Evolutionary conservation across 2,113 vertebrate species (phyloP).

Genomic region (Pelecanoides urinatrix): DNA sequence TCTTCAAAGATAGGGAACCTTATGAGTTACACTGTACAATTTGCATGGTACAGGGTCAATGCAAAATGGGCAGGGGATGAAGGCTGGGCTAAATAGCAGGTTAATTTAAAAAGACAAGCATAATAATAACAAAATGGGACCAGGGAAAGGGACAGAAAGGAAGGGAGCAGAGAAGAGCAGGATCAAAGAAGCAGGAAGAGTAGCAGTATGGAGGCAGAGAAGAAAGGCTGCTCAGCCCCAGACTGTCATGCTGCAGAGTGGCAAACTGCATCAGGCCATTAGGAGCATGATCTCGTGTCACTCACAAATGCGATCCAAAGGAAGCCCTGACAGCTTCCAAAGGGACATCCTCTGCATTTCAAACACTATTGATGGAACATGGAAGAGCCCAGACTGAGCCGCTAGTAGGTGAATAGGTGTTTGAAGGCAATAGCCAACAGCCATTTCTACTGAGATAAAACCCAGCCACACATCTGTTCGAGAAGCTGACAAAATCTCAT

Average conservation of each 20-base stretch:
- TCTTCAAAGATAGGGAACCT: neutral
- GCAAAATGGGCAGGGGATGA: neutral
- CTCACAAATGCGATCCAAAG: neutral
- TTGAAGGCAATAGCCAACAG: neutral
- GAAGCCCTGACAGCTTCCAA: neutral
- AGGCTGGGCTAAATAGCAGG: neutral
- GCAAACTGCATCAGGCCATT: neutral
- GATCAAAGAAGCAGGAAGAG: neutral
- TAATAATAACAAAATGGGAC: neutral
- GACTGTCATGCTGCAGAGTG: neutral
- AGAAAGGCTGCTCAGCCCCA: neutral
- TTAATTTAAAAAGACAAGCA: neutral
- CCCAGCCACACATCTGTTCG: rapidly evolving
- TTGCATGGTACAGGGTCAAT: neutral
- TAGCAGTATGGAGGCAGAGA: neutral
- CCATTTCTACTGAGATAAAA: neutral
- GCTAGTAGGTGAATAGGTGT: neutral
- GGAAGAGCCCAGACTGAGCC: neutral
- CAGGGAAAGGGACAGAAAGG: neutral
- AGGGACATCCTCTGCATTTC: neutral
- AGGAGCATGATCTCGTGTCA: neutral
- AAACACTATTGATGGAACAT: neutral
- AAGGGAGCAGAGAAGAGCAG: neutral
- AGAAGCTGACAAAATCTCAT: neutral
- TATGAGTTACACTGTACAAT: neutral